Evolutionary conservation across 2,113 vertebrate species (phyloP), one percentile per base, ranked within the genome.

Genomic region (Cochlearius cochlearius): DNA sequence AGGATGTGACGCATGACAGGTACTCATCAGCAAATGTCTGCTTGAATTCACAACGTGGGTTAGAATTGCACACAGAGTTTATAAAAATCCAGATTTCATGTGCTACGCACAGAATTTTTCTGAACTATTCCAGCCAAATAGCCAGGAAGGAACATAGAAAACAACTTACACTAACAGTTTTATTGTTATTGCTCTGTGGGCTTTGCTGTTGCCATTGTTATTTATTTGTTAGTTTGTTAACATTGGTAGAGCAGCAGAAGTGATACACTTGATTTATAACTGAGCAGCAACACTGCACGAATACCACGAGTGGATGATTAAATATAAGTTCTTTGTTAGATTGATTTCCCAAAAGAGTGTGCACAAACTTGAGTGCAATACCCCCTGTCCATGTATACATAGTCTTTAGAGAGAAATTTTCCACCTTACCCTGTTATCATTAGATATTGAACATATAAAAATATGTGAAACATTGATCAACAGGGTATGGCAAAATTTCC

Each of bases 201-300:
- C 10, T 90, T 76, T 79, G 10, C 7, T 76, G 25, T n/a, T 86
- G n/a, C 19, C 67, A 8, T 21, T 75, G 29, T 78, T 93, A 76
- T 82, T 92, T 79, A 64, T 86, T 14, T 74, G 25, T 80, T 96
- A 50, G 22, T 69, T 91, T 69, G 38, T 91, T 94, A 95, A 82
- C 39, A 71, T 7, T n/a, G 56, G 39, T 86, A 74, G 16, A 84
- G 12, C 41, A 63, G 52, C 38, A 56, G 63, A 80, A 94, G 39
- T n/a, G 45, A 91, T 77, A n/a, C 5, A 36, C 8, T 77, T 19
- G 2, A 93, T 78, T 94, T 93, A 69, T 86, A 91, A 86, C 26
- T 58, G 58, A 94, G 62, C 16, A 75, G 29, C 7, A 72, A n/a
- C 11, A 18, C 7, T 47, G 27, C 32, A 78, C 18, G 86, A 59